Base-by-base conservation (phyloP, 2,113 vertebrate species). In the Pipra filicauda region DNA sequence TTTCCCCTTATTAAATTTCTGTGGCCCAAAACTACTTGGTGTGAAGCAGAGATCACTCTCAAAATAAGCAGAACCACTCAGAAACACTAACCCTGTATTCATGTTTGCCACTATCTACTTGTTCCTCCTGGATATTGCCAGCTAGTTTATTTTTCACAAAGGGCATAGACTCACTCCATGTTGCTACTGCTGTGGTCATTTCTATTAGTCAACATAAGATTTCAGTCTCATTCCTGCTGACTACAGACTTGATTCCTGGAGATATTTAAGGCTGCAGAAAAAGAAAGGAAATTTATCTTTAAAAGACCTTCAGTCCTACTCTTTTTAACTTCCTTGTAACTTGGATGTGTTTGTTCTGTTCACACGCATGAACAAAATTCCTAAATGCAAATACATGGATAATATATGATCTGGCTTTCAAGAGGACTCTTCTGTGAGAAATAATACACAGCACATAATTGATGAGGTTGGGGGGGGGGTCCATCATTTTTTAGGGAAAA, bases 201-300 rank as follows among this genome's bases (percentile, higher is more conserved):
- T 93, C 89, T 73, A 83, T 89, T 82, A 93, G 66, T 83, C 49
- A 66, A 2, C 12, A 31, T 27, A 49, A 11, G 35, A 73, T 79
- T 79, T 76, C 62, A 61, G 41, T 43, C 33, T 93, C 46, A 31
- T 85, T 89, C 54, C 58, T 91, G 62, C 37, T 72, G 54, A n/a
- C 70, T 72, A 49, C 54, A 82, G 58, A 46, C 19, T 94, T 79
- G 19, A 79, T 77, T 80, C 30, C 51, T 31, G 33, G 8, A 69
- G 35, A 66, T 44, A n/a, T 46, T 79, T 79, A 71, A 90, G 57
- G 52, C 12, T 39, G 41, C 17, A 80, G 33, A 51, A 90, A 82
- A 91, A 66, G 46, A 55, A 93, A 86, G 15, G 15, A 86, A 75
- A 88, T 55, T 55, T 76, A 37, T 84, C 41, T 96, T 64, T 88